phyloP scores from a whole-genome alignment of 2,113 vertebrate species.

The Engystomops pustulosus region DNA sequence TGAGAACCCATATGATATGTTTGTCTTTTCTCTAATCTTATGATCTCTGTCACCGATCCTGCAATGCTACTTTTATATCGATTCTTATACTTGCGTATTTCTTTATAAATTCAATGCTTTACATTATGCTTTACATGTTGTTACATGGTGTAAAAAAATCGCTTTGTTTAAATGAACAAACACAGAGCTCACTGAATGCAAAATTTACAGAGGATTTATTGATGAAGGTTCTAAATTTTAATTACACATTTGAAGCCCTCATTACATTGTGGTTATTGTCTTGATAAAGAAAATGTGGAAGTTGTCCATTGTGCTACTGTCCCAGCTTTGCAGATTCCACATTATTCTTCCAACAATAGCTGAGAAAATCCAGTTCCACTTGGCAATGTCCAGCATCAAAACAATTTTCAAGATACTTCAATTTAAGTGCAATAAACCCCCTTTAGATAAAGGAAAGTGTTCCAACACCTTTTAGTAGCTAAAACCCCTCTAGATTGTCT shows the following conservation, averaged over 20 bases:
- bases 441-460: conserved; percentile 16
- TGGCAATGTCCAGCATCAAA: conserved; percentile 57
- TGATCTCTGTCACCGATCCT: too few species aligned
- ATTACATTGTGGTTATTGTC: conserved; percentile 72
- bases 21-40: too few species aligned
- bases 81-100: too few species aligned
- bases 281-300: conserved; percentile 77
- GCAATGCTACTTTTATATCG: too few species aligned
- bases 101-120: too few species aligned
- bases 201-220: conserved; percentile 69
- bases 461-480: conserved; percentile 47
- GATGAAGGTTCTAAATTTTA: conserved; percentile 65
- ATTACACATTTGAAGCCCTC: conserved; percentile 71
- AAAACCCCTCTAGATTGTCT: conserved; percentile 61
- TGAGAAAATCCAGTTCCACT: conserved; percentile 67
- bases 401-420: conserved; percentile 59
- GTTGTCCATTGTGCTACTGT: conserved; percentile 56
- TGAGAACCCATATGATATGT: too few species aligned
- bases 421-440: conserved; percentile 59
- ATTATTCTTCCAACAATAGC: conserved; percentile 68
- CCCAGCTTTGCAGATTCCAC: conserved; percentile 68
- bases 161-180: background rate
- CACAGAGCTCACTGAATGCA: conserved; percentile 62
- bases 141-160: too few species aligned
- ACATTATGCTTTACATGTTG: too few species aligned